Evolutionary conservation across 1,140 invertebrate genomes (phyloP).

Genomic region (Philotrypesis tridentata): DNA sequence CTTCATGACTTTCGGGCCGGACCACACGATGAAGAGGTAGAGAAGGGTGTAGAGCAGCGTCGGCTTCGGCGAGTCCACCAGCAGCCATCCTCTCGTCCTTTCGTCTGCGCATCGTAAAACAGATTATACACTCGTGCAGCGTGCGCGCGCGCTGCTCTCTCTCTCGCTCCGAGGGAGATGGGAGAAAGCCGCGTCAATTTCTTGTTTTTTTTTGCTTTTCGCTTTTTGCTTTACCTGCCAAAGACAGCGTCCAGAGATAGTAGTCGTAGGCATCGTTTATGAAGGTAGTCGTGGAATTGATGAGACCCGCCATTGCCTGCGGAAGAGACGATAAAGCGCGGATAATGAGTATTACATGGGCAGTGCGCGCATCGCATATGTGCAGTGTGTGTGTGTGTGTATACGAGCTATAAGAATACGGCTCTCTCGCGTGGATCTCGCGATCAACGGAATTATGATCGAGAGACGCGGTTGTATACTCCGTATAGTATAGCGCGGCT

Average conservation of each 20-base stretch:
- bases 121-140: no score
- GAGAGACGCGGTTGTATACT: no score
- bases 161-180: no score
- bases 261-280: slow-evolving; percentile 79
- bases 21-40: slow-evolving; percentile 87
- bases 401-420: no score
- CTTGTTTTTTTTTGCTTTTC: no score
- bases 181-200: no score
- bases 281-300: slow-evolving; percentile 78
- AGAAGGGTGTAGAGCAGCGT: slow-evolving; percentile 83
- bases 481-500: no score
- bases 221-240: slow-evolving; percentile 82
- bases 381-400: no score
- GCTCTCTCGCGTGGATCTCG: background rate
- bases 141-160: no score
- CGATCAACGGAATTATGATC: background rate
- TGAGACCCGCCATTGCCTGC: slow-evolving; percentile 73
- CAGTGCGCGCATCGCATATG: no score
- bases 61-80: slow-evolving; percentile 88
- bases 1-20: slow-evolving; percentile 89
- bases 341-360: slow-evolving; percentile 21
- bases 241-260: slow-evolving; percentile 82
- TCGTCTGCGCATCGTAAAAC: slow-evolving; percentile 77
- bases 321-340: slow-evolving; percentile 52
- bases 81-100: slow-evolving; percentile 88